A percentile compares a stretch with the other conserved stretches of the same genome.
Evolutionary conservation across 2,113 vertebrate species (phyloP).

Genomic region (Petaurus breviceps): DNA sequence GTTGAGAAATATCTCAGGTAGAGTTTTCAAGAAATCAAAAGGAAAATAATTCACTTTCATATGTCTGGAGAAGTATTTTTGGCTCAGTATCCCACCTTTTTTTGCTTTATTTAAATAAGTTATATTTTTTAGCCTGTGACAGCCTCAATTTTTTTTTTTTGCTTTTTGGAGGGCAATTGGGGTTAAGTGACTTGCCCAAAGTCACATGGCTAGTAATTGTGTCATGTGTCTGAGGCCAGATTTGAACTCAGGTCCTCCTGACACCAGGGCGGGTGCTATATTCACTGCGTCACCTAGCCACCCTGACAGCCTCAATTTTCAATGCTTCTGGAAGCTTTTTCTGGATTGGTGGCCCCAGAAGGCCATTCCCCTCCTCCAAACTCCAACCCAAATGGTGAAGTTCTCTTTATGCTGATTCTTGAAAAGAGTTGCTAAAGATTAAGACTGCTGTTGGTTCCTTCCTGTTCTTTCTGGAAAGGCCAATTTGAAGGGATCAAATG

Average conservation of each 20-base stretch:
- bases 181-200: too few relatives aligned
- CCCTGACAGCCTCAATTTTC: not conserved
- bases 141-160: not conserved
- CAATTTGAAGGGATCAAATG: constrained; percentile 14
- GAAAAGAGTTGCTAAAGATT: not conserved
- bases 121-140: not conserved
- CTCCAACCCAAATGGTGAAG: not conserved
- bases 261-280: too few relatives aligned
- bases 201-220: too few relatives aligned
- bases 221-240: too few relatives aligned
- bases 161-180: too few relatives aligned
- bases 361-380: not conserved
- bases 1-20: not conserved
- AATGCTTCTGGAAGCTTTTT: not conserved
- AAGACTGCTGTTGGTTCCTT: not conserved
- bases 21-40: not conserved
- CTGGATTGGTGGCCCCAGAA: not conserved
- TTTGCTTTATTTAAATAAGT: not conserved
- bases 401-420: not conserved
- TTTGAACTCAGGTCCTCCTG: too few relatives aligned
- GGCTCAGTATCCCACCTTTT: not conserved
- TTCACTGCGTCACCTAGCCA: too few relatives aligned
- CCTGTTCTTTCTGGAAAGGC: not conserved
- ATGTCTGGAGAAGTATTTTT: not conserved
- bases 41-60: not conserved